phyloP scores from a whole-genome alignment of 2,888 invertebrate species.

The Tubiluchus corallicola region DNA sequence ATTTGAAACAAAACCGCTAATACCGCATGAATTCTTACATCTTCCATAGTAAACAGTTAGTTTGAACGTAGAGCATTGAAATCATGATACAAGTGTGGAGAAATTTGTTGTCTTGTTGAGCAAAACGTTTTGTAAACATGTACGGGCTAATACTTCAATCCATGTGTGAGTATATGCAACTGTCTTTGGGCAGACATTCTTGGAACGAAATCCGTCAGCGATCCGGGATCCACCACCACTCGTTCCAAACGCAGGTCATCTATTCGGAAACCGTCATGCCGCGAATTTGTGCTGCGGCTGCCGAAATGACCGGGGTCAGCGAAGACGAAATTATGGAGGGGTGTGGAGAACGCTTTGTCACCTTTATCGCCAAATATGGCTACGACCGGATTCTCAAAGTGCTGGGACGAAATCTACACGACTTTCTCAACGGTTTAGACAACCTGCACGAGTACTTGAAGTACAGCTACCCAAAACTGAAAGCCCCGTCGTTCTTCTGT shows the following conservation, averaged over 20 bases:
- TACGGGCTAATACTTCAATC: slow-evolving; percentile 89
- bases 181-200: slow-evolving; percentile 77
- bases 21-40: no score
- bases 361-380: slow-evolving; percentile 81
- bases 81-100: no score
- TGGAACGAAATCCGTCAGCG: slow-evolving; percentile 78
- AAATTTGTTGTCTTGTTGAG: no score
- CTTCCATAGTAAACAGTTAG: no score
- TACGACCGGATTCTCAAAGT: slow-evolving; percentile 79
- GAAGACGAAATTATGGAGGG: slow-evolving; percentile 79
- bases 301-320: no score
- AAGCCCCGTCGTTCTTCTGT: slow-evolving; percentile 89
- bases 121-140: no score
- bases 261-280: slow-evolving; percentile 77
- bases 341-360: slow-evolving; percentile 83
- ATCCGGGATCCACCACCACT: slow-evolving; percentile 64
- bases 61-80: no score
- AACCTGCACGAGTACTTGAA: slow-evolving; percentile 92
- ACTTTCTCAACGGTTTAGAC: slow-evolving; percentile 88
- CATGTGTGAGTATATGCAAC: slow-evolving; percentile 73
- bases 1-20: no score
- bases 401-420: slow-evolving; percentile 76
- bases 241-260: slow-evolving; percentile 55
- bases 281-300: no score
- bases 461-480: slow-evolving; percentile 72